Evolutionary conservation across 2,888 invertebrate genomes (phyloP), one percentile per base, ranked within the genome.

Genomic region (Diarsia rubi): DNA sequence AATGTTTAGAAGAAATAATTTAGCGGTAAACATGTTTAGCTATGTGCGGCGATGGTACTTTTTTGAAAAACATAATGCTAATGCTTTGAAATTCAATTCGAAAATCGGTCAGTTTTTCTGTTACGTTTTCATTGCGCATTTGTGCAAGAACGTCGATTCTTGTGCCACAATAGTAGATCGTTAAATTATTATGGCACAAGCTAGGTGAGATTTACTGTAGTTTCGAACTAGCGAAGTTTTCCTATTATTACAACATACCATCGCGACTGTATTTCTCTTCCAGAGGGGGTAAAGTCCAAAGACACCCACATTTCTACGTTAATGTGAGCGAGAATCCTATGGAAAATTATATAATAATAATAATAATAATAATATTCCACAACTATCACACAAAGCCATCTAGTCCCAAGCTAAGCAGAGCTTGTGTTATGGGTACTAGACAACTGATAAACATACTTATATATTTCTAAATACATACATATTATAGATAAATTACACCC

Each of bases 181-280:
- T 81, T 19, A 81, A 83, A 54, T 49, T 54, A 21, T 54, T 73
- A 69, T 63, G n/a, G 27, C 19, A 31, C 24, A 60, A 65, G 9
- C 52, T 62, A 3, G 21, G 63, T 63, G 47, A 59, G 57, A 63
- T 70, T 54, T 16, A 5, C 31, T 60, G 49, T 37, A 1, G 14
- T 68, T 4, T 49, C 9, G 52, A 31, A 62, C 45, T 49, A 31
- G 27, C 27, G 42, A 69, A 47, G 37, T 52, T 59, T 24, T 44
- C 31, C 44, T 47, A 24, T 49, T 76, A 44, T 69, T 78, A 14
- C 16, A 24, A 59, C 42, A 47, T 31, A 31, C 24, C 9, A 27
- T 21, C 31, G 11, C 8, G 1, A 2, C 3, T 24, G 3, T 21
- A 52, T 37, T 44, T 31, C 31, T 24, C 5, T 1, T n/a, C 8